Evolutionary conservation across 2,113 vertebrate genomes (phyloP), one percentile per base, ranked within the genome.

Genomic region (Dicentrarchus labrax): DNA sequence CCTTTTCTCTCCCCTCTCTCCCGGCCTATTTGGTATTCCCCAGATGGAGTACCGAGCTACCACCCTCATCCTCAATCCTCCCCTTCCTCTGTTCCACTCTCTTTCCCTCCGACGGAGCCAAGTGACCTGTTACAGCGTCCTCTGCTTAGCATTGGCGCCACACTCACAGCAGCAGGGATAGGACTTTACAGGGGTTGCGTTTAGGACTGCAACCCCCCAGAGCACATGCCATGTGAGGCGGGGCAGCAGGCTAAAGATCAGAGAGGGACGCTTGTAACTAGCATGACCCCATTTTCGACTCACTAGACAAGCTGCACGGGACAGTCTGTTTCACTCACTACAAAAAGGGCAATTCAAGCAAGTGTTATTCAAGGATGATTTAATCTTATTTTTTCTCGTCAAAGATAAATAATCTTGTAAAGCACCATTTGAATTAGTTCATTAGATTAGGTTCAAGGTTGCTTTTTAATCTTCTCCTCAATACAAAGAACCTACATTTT

Each of bases 1-100:
- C 24, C 30, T 66, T 62, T 60, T 80, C 65, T 79, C 64, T 78
- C 36, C 39, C 45, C 5, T 67, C 70, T 59, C 80, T 48, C 38
- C n/a, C 21, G 38, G 83, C 70, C 88, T 92, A 45, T 88, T 93
- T 93, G 89, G 77, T 80, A 93, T 93, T 91, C 88, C 77, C 87
- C 73, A 66, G 88, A 72, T 17, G 69, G 65, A 76, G 68, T 13
- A 2, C 22, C 10, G 41, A 70, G 64, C 78, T 54, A 64, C 86
- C 79, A 62, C 69, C 80, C 82, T 69, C 51, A 6, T 19, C 43
- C 36, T 45, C 30, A 51, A 11, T 19, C 69, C 39, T 45, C 39
- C 61, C 17, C 74, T 70, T 13, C 17, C 80, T 50, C 47, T 11
- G 38, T 75, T 79, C 76, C 64, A 72, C 70, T 75, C 86, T 72